Base-by-base conservation (phyloP, 2,113 vertebrate species). In the Myocastor coypus region DNA sequence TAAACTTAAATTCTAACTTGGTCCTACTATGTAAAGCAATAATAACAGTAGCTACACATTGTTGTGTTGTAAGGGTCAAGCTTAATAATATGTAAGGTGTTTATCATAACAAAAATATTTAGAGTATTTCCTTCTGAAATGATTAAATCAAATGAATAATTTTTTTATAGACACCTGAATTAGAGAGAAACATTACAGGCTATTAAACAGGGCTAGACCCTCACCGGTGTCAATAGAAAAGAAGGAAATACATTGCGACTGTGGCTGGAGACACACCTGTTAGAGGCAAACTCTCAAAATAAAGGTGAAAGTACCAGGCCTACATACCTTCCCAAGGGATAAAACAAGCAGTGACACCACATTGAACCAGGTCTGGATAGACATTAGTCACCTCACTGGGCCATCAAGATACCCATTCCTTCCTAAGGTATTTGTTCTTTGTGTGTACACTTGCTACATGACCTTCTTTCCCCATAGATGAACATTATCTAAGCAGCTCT, bases 1-100 rank as follows among this genome's bases (percentile, higher is more conserved):
- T 69, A 66, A 96, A 80, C 66, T 91, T 91, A 94, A 71, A 59
- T n/a, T 11, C 10, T 89, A 95, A 81, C 3, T 37, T 7, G 87
- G 42, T 42, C 16, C 10, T 91, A 81, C 37, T 61, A 34, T 64
- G 0, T 86, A 82, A 95, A 68, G 69, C 85, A 64, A 6, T 3
- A 80, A 92, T 40, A 61, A 85, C n/a, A 96, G 81, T 55, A 90
- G 12, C 34, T 55, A 64, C 0, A 55, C 2, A 37, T 13, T 30
- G 55, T 19, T 59, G 64, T n/a, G 0, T 37, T 68, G 0, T 91
- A 77, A 94, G 63, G 17, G 66, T 16, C 57, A 75, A 82, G 71
- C 77, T 30, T 16, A 69, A 59, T 66, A 57, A 81, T 3, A n/a
- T 66, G 50, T 64, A n/a, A 89, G 9, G 5, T 86, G 5, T n/a